Base-by-base conservation (phyloP, 2,888 invertebrate genomes). In the Rhaphigaster nebulosa region DNA sequence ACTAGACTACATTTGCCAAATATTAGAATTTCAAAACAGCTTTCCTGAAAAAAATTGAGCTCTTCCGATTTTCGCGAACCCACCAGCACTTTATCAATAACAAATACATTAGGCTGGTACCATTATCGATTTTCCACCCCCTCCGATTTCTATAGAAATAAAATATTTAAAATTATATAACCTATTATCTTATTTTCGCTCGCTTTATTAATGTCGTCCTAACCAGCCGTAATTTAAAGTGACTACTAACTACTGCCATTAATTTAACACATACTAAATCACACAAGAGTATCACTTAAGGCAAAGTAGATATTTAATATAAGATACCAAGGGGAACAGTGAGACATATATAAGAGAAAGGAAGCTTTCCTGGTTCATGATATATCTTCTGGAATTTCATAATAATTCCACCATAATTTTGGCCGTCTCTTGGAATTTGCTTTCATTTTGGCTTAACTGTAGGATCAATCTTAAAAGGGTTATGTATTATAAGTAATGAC, bases 391-490 rank as follows among this genome's bases (percentile, higher is more conserved):
- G 70, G 70, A 76, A 76, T 76, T 76, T 76, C 70, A 76, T 76
- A 76, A 76, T 76, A 76, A 76, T 76, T 76, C 70, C 70, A 76
- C 70, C 70, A 76, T 76, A 76, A 76, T 76, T 76, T 76, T 76
- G 29, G 70, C 38, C 70, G 70, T 76, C 70, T 76, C 70, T 76
- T 76, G 70, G 70, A 76, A 76, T 76, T 76, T 76, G 70, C 70
- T 76, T 76, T 76, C 70, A 76, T 76, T 76, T 76, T 38, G 70
- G 34, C 70, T 34, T 20, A 76, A 76, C 70, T 76, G 70, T 76
- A 76, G 38, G 70, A 76, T 38, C 38, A 23, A 76, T 76, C 70
- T 38, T 76, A 38, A 76, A 65, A 65, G 29, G 65, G 65, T 29
- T 29, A 29, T 29, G 18, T 29, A 15, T 29, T 15, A 65, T 65